phyloP scores from a whole-genome alignment of 2,888 invertebrate genomes.

The Odontocerum albicorne region DNA sequence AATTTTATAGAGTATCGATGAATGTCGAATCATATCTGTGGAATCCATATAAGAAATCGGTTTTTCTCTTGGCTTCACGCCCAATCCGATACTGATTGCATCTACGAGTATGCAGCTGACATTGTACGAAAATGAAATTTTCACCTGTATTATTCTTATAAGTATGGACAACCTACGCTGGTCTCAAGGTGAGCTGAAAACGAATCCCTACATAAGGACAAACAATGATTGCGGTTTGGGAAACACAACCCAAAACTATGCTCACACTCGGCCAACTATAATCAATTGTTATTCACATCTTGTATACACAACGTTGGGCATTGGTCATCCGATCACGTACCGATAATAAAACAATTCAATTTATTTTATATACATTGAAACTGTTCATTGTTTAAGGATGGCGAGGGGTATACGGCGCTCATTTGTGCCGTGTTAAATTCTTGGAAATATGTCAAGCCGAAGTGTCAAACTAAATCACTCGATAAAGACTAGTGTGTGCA shows the following conservation, averaged over 20 bases:
- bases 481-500: slow-evolving; percentile 12
- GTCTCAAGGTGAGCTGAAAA: no score
- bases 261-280: slow-evolving; percentile 25
- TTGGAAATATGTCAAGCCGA: slow-evolving; percentile 30
- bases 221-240: slow-evolving; percentile 10
- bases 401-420: slow-evolving; percentile 21
- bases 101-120: no score
- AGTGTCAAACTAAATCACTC: slow-evolving; percentile 28
- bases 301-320: slow-evolving; percentile 17
- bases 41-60: no score
- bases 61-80: no score
- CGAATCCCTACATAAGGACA: neutral
- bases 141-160: no score
- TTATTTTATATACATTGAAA: slow-evolving; percentile 35
- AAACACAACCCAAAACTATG: slow-evolving; percentile 21
- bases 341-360: slow-evolving; percentile 36
- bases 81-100: no score
- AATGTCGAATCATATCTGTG: no score
- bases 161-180: no score
- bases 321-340: slow-evolving; percentile 34
- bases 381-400: slow-evolving; percentile 32
- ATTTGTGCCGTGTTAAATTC: slow-evolving; percentile 21
- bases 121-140: no score
- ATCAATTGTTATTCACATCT: slow-evolving; percentile 28
- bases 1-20: no score